Evolutionary conservation across 2,888 invertebrate genomes (phyloP).

Genomic region (Thysanoteuthis rhombus): DNA sequence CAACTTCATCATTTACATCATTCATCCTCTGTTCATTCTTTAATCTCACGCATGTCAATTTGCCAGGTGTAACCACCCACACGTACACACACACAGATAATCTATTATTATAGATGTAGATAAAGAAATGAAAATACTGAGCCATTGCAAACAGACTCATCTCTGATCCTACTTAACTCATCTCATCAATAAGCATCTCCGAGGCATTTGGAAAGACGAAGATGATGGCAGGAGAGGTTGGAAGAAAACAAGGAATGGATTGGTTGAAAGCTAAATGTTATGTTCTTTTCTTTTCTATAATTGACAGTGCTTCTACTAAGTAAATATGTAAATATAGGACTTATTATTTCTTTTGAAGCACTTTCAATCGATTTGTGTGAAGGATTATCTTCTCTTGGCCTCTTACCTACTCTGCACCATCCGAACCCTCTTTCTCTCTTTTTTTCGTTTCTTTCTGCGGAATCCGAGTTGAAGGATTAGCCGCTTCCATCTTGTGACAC

Average conservation of each 20-base stretch:
- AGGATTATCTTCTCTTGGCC: neutral
- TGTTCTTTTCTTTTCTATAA: neutral
- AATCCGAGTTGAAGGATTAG: neutral
- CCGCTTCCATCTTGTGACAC: neutral
- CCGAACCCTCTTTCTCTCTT: too few relatives aligned
- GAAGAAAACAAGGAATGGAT: neutral
- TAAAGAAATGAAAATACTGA: neutral
- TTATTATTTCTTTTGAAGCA: neutral
- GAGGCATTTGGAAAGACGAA: neutral
- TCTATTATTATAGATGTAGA: neutral
- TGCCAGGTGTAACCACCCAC: neutral
- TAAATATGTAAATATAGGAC: neutral
- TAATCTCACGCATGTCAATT: neutral
- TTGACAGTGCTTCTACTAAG: neutral
- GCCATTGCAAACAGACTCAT: neutral
- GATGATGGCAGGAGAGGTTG: neutral
- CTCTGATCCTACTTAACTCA: neutral
- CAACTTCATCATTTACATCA: too few relatives aligned
- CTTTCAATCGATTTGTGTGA: neutral
- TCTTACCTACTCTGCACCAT: neutral
- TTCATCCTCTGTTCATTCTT: too few relatives aligned
- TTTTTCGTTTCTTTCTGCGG: neutral
- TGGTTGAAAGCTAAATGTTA: neutral
- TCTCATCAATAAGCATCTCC: neutral
- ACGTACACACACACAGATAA: neutral